These are phyloP conservation scores for Cryptotis parvus DNA, from an alignment of 2,113 vertebrate species.

Conservation along the genomic window DNA sequence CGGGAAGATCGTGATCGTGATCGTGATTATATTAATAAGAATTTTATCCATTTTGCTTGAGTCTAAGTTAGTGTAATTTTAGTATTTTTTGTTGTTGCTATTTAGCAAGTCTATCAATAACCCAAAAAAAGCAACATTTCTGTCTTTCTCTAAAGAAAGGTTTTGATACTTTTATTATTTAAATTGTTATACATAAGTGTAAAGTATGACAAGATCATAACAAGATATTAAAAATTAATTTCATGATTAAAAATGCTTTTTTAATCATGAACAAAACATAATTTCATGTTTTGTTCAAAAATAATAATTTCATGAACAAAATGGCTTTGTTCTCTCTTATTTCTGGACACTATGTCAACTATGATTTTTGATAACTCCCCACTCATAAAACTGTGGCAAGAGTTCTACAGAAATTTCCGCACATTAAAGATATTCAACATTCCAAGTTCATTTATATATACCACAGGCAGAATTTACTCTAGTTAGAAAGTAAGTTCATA, in stretches of 20 bases:
- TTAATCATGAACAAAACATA: no score
- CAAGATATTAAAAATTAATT: conserved; percentile 37
- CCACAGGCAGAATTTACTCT: neutral
- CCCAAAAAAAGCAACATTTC: neutral
- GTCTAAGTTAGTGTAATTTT: neutral
- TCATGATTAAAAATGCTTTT: no score
- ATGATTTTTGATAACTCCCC: neutral
- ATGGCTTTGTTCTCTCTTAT: conserved; percentile 4
- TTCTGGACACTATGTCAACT: neutral
- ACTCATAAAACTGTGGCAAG: neutral
- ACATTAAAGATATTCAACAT: conserved; percentile 4
- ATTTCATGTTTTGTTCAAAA: no score
- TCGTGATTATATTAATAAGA: conserved; percentile 25
- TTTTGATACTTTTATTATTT: neutral
- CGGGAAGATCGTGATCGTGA: no score
- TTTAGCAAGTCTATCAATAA: neutral
- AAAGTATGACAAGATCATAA: neutral
- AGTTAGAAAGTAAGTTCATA: neutral
- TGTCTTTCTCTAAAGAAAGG: neutral
- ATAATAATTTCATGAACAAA: conserved; percentile 21
- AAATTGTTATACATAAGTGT: neutral
- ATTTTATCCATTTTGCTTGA: conserved; percentile 38
- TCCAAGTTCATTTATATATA: neutral
- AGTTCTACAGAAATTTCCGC: neutral
- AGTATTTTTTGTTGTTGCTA: conserved; percentile 13